Base-by-base conservation (phyloP, 1,140 invertebrate species). In the Elymnias hypermnestra region DNA sequence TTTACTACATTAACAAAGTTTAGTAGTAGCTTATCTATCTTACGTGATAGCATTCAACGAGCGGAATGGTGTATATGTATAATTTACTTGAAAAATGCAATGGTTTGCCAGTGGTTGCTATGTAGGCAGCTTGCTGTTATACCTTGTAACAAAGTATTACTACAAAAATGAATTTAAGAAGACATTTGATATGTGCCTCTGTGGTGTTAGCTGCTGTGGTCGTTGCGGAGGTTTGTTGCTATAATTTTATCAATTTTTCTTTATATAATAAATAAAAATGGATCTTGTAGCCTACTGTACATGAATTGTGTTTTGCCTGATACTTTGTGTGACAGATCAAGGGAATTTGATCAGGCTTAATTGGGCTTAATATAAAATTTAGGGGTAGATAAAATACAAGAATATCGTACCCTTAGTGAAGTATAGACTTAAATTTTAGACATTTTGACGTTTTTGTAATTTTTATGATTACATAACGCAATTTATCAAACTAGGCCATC, bases 81-180 rank as follows among this genome's bases (percentile, higher is more conserved):
- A 25, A 48, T 29, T 42, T 26, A 15, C 9, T 42, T 4, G 7
- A 12, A 45, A 54, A 28, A 77, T 77, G 74, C 52, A 68, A 29
- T 75, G 66, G 68, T 6, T 76, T 13, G 28, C 54, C 5, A 60
- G 62, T 26, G 44, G 58, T 28, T 72, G 61, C 22, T 83, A 74
- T 55, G 74, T 66, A 8, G 53, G 60, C 12, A 65, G 56, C 25
- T 38, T 83, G 38, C 26, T 81, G 25, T 40, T 79, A 25, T 74
- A 67, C 43, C 49, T 81, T 8, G 28, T 65, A 15, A 44, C 56
- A 0, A 72, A 58, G 26, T 55, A 53, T 14, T 73, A 81, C 36
- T 77, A 55, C 36, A 63, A 82, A 37, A 63, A 83, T 83, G 79
- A 77, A 77, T 46, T 67, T 69, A 68, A 57, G 37, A 64, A 57